Conservation (phyloP, 2,888 invertebrate species). For the Venustoraphidia nigricollis region DNA sequence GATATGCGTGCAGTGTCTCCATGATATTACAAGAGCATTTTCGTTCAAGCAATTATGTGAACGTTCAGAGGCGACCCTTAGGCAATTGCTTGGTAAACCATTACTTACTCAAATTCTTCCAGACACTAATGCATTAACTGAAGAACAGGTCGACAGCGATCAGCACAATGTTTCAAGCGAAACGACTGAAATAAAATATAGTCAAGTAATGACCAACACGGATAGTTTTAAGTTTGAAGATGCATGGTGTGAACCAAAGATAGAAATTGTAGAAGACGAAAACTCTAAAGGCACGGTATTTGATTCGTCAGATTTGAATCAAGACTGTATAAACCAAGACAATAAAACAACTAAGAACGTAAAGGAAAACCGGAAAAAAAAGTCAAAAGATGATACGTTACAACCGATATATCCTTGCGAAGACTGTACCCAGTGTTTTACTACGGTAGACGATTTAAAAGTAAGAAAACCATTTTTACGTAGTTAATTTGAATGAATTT, state of each 20-base stretch:
- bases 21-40: constrained; percentile 23
- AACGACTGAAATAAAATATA: no score
- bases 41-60: constrained; percentile 26
- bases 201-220: no score
- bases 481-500: no score
- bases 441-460: constrained; percentile 22
- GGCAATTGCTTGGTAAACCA: constrained; percentile 8
- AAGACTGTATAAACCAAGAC: no score
- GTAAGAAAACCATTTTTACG: constrained; percentile 11
- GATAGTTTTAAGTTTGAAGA: no score
- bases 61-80: constrained; percentile 22
- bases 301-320: no score
- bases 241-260: constrained; percentile 6
- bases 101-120: neutral
- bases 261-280: constrained; percentile 8
- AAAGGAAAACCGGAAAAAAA: no score
- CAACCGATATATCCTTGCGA: constrained; percentile 26
- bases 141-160: no score
- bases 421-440: constrained; percentile 25
- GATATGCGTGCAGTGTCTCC: constrained; percentile 25
- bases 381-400: constrained; percentile 22
- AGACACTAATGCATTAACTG: no score
- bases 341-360: no score
- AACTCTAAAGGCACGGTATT: neutral
- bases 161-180: no score